These are phyloP conservation scores for Tenthredo livida DNA, from an alignment of 2,888 invertebrate genomes.

Conservation along the genomic window DNA sequence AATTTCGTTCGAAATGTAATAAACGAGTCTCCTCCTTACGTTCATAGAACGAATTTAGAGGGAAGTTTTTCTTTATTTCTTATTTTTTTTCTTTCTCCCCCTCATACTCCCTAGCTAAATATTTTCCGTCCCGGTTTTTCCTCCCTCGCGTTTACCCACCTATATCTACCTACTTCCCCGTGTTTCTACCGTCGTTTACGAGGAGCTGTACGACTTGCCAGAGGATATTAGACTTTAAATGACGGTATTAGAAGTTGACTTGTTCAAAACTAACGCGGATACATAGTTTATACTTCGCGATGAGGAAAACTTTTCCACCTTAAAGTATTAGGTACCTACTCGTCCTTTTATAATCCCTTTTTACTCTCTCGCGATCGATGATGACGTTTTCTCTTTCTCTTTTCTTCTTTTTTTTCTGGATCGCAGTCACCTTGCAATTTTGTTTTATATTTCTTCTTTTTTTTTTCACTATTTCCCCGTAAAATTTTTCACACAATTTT, in stretches of 20 bases:
- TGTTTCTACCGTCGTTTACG: conserved; percentile 58
- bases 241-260: conserved; percentile 65
- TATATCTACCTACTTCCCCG: background rate
- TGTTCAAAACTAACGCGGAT: conserved; percentile 51
- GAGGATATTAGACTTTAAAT: conserved; percentile 66
- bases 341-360: background rate
- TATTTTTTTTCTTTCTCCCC: background rate
- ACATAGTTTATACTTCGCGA: conserved; percentile 31
- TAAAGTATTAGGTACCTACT: conserved; percentile 13
- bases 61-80: conserved; percentile 36
- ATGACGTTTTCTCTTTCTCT: background rate
- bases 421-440: background rate
- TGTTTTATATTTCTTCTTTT: background rate
- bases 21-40: conserved; percentile 22
- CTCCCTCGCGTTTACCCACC: background rate
- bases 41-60: conserved; percentile 52
- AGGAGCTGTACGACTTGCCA: conserved; percentile 60
- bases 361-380: background rate
- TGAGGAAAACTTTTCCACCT: conserved; percentile 55
- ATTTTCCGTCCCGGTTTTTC: background rate
- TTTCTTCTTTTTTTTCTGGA: background rate
- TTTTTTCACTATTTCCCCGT: background rate
- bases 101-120: background rate
- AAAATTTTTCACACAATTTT: background rate
- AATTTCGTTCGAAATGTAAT: background rate